phyloP scores from a whole-genome alignment of 2,888 invertebrate genomes.

The Trichogramma dendrolimi region DNA sequence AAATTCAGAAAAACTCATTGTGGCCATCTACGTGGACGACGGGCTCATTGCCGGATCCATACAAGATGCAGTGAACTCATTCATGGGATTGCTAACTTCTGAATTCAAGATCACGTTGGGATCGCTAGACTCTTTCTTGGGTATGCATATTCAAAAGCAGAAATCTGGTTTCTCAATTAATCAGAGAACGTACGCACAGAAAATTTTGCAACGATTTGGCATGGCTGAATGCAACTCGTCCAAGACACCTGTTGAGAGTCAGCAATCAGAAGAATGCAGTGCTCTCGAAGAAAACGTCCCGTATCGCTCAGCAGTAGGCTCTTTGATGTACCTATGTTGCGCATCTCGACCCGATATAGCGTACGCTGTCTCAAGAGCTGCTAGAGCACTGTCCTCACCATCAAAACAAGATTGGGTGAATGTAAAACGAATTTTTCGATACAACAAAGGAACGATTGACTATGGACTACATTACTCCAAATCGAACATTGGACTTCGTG shows the following conservation, averaged over 20 bases:
- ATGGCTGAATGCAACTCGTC: conserved; percentile 26
- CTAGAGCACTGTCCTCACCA: conserved; percentile 21
- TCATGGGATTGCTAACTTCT: too few relatives aligned
- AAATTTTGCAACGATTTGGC: conserved; percentile 1
- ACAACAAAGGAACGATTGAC: too few relatives aligned
- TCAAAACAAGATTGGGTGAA: conserved; percentile 19
- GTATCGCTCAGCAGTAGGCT: conserved; percentile 22
- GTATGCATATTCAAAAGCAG: neutral
- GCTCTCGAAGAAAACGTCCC: conserved; percentile 22
- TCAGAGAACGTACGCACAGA: conserved; percentile 28
- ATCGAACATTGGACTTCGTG: neutral
- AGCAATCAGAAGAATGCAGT: conserved; percentile 9
- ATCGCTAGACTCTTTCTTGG: too few relatives aligned
- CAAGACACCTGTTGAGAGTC: conserved; percentile 28
- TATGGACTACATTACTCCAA: too few relatives aligned
- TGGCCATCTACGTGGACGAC: conserved; percentile 11
- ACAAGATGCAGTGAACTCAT: too few relatives aligned
- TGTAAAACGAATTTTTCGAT: conserved; percentile 24
- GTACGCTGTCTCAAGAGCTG: conserved; percentile 27
- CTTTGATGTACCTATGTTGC: conserved; percentile 28
- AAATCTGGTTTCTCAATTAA: conserved; percentile 27
- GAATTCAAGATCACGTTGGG: too few relatives aligned
- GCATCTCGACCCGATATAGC: conserved; percentile 31
- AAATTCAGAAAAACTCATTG: conserved; percentile 11
- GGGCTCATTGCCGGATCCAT: too few relatives aligned